Base-by-base conservation (phyloP, 2,888 invertebrate genomes). In the Campoletis raptor region DNA sequence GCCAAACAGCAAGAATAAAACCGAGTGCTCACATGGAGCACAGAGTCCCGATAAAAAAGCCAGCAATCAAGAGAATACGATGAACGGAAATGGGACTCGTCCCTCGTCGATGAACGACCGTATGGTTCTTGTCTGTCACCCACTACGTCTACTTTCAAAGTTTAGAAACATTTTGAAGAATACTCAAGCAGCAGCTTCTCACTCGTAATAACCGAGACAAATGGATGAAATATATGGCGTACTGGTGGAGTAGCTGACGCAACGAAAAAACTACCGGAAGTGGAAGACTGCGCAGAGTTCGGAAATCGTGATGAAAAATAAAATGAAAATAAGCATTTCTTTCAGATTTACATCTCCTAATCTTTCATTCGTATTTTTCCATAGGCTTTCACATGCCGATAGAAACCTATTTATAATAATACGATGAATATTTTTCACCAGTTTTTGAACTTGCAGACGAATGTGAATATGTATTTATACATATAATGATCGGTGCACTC, bases 1-100 rank as follows among this genome's bases (percentile, higher is more conserved):
- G 36, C 57, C 57, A 66, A 12, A 88, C 85, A 0, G 92, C 90
- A 4, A 88, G 80, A 30, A 92, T 92, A 72, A 89, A 87, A 54
- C 91, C 91, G 6, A 92, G 90, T 81, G n/a, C 77, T 57, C 92
- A 92, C 87, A 88, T 87, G 30, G 90, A 92, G 74, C 92, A 92
- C 73, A 87, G 85, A 67, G 77, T 92, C 42, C 88, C 87, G 30
- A 88, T 87, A 76, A 91, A 90, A 81, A 86, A 85, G 69, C 52
- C 86, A 12, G 18, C 40, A 7, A 61, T 69, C 18, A 85, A 79
- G 42, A 82, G 61, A 78, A 66, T 78, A 66, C 69, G 81, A 30
- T 87, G 86, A 88, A 70, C 42, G 54, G 8, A 30, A 61, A 24
- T 36, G 15, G 57, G 37, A 54, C 80, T 57, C 12, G 57, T 80